Percentiles rank a stretch among this genome's conserved stretches.
phyloP scores from a whole-genome alignment of 2,888 invertebrate species.

The Muschampia plurimacula region DNA sequence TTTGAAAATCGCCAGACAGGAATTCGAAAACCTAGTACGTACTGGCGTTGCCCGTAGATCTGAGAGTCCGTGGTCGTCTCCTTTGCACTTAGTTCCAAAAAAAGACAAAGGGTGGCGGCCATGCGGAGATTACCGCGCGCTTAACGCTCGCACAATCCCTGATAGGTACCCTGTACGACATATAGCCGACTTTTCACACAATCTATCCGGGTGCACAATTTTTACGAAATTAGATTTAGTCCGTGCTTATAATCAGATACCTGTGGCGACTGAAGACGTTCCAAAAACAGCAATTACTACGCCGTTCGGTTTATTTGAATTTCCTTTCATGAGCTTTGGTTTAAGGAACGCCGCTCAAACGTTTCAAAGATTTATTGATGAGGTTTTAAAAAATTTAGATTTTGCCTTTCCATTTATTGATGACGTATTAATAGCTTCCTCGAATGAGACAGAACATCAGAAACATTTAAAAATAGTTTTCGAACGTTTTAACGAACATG shows the following conservation, averaged over 20 bases:
- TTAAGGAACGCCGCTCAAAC: constrained; percentile 57
- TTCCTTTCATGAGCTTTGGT: constrained; percentile 55
- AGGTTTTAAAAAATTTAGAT: constrained; percentile 4
- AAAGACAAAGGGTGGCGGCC: constrained; percentile 38
- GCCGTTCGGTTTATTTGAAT: constrained; percentile 51
- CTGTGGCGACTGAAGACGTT: constrained; percentile 52
- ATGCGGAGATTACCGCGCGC: constrained; percentile 32
- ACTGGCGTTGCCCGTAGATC: neutral
- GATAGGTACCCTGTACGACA: constrained; percentile 32
- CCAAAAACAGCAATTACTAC: constrained; percentile 47
- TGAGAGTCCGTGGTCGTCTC: neutral
- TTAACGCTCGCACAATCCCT: constrained; percentile 33
- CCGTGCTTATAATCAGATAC: constrained; percentile 60
- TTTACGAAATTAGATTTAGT: constrained; percentile 33
- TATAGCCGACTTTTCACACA: constrained; percentile 36
- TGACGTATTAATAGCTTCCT: constrained; percentile 49
- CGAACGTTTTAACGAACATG: constrained; percentile 12
- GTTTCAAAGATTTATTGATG: constrained; percentile 8
- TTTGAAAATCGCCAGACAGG: neutral
- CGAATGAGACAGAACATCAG: constrained; percentile 24
- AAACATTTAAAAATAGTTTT: constrained; percentile 4
- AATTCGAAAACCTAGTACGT: neutral
- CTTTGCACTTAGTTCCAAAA: constrained; percentile 31
- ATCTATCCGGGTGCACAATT: constrained; percentile 19
- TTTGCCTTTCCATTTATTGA: constrained; percentile 51